A percentile compares a stretch with the other conserved stretches of the same genome.
Evolutionary conservation across 2,113 vertebrate species (phyloP).

Genomic region (Miniopterus natalensis): DNA sequence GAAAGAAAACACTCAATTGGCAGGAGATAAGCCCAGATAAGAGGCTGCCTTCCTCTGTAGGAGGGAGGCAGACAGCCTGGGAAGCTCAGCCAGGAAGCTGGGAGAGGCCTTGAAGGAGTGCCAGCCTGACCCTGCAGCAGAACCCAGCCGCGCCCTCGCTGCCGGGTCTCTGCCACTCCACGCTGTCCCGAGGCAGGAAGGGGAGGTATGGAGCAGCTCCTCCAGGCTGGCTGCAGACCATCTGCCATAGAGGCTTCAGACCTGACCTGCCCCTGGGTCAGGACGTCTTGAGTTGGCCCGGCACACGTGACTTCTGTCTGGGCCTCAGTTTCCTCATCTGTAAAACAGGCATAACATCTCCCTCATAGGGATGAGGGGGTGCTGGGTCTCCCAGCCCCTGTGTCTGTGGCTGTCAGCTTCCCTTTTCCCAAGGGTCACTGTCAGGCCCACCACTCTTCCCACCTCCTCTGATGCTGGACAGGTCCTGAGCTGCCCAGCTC

Average conservation of each 20-base stretch:
- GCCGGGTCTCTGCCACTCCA: conserved; percentile 43
- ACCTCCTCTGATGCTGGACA: background rate
- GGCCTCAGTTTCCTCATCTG: conserved; percentile 70
- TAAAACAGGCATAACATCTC: conserved; percentile 74
- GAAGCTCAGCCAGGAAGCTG: conserved; percentile 66
- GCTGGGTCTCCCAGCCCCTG: background rate
- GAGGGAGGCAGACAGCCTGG: conserved; percentile 63
- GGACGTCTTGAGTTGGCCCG: conserved; percentile 60
- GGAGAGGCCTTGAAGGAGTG: conserved; percentile 80
- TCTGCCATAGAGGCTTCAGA: conserved; percentile 27
- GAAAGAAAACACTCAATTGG: conserved; percentile 72
- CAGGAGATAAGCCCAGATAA: conserved; percentile 80
- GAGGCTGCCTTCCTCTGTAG: conserved; percentile 76
- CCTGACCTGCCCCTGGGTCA: conserved; percentile 34
- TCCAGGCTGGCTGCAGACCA: conserved; percentile 16
- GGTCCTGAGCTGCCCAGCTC: background rate
- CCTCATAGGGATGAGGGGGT: conserved; percentile 63
- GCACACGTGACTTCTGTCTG: conserved; percentile 27
- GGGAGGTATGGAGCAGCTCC: background rate
- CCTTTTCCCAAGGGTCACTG: background rate
- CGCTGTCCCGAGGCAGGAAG: background rate
- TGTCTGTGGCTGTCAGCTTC: background rate
- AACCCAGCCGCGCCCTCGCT: background rate
- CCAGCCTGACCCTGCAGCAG: conserved; percentile 60
- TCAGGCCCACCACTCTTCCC: background rate